phyloP scores from a whole-genome alignment of 1,140 invertebrate genomes.

The Bombyx mori region ASM3026992v2 NC_085108.1:7231001-7231500 shows the following conservation, averaged over 20 bases:
- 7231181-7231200: no score
- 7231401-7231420: background rate
- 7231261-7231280: no score
- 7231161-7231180: no score
- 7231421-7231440: background rate
- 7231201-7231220: no score
- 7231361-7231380: slow-evolving; percentile 6
- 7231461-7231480: background rate
- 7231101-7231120: background rate
- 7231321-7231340: no score
- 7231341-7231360: background rate
- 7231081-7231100: slow-evolving; percentile 3
- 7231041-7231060: slow-evolving; percentile 8
- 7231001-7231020: slow-evolving; percentile 14
- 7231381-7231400: slow-evolving; percentile 13
- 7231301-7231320: no score
- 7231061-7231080: slow-evolving; percentile 5
- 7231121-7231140: no score
- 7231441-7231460: background rate
- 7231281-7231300: no score
- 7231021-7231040: slow-evolving; percentile 18
- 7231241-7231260: no score
- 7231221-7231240: no score
- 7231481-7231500: slow-evolving; percentile 1
- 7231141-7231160: background rate